Base-by-base conservation (phyloP, 2,113 vertebrate genomes). In the Macaca mulatta region DNA sequence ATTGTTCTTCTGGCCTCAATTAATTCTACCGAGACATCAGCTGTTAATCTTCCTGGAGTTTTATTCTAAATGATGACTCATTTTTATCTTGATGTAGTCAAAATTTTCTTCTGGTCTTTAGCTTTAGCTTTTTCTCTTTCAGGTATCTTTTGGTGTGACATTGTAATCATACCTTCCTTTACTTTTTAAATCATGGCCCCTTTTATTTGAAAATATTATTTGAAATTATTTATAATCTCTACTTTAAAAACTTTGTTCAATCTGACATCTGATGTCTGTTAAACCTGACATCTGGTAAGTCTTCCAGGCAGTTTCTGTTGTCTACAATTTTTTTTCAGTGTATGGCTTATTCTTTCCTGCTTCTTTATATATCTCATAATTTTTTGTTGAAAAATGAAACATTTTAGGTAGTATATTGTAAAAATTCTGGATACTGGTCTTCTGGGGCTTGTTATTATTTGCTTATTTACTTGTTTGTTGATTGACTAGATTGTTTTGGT, bases 161-260 rank as follows among this genome's bases (percentile, higher is more conserved):
- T 27, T 67, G 16, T 84, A 35, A 90, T 45, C 79, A 30, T 67
- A 52, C n/a, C 32, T 70, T 81, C 35, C 40, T 77, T 90, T 69
- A 78, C 23, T 77, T 77, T 77, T 43, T 16, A 52, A 69, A 69
- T 84, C 57, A 11, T 52, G 30, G 30, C 17, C 22, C 59, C 43
- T 5, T 10, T 55, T 84, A 84, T 43, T 77, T 84, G 57, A 84
- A 90, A 69, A 48, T 89, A 75, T 83, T 90, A 75, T 45, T 83
- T 78, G 45, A 84, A 90, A 78, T 69, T 77, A 77, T 77, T 90
- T 90, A n/a, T 64, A 90, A 55, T 84, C 45, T 57, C 22, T 94
- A 90, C 38, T 77, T 90, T 52, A 38, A 77, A 35, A 8, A 81
- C 6, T 18, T 57, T 48, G 22, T 59, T 84, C 35, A 84, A 61